phyloP scores from a whole-genome alignment of 2,797 vertebrate species.

The Falco rusticolus region DNA sequence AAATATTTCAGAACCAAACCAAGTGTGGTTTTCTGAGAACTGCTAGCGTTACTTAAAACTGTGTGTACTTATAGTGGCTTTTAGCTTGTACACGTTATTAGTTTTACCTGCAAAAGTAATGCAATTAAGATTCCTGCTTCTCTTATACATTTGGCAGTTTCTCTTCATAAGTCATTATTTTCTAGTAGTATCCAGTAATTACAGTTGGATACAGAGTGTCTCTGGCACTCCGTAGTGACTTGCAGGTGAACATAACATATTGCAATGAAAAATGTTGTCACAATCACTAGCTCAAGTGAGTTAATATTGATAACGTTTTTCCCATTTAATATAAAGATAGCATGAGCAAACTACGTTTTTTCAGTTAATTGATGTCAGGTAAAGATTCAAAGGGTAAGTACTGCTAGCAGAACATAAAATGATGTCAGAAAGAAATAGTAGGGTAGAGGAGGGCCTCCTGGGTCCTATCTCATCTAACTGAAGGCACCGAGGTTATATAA shows the following conservation, averaged over 20 bases:
- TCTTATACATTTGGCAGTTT: neutral
- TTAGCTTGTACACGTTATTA: neutral
- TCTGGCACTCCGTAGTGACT: neutral
- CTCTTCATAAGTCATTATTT: neutral
- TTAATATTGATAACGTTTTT: neutral
- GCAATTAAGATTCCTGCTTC: neutral
- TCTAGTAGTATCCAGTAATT: neutral
- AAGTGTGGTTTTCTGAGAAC: neutral
- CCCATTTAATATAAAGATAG: neutral
- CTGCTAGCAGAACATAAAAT: neutral
- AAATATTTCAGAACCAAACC: neutral
- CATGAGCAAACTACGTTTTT: neutral
- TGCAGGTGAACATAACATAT: neutral
- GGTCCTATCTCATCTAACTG: neutral
- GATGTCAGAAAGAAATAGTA: slow-evolving; percentile 15
- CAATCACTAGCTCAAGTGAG: neutral
- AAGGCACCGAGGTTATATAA: slow-evolving; percentile 2
- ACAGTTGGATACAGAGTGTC: neutral
- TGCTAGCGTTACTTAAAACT: neutral
- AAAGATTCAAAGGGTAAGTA: neutral
- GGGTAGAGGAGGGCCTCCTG: neutral
- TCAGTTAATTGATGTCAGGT: slow-evolving; percentile 9
- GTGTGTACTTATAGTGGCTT: neutral
- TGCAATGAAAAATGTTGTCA: neutral
- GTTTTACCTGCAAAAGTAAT: neutral